phyloP scores from a whole-genome alignment of 2,888 invertebrate genomes.

The Criorhina ranunculi region DNA sequence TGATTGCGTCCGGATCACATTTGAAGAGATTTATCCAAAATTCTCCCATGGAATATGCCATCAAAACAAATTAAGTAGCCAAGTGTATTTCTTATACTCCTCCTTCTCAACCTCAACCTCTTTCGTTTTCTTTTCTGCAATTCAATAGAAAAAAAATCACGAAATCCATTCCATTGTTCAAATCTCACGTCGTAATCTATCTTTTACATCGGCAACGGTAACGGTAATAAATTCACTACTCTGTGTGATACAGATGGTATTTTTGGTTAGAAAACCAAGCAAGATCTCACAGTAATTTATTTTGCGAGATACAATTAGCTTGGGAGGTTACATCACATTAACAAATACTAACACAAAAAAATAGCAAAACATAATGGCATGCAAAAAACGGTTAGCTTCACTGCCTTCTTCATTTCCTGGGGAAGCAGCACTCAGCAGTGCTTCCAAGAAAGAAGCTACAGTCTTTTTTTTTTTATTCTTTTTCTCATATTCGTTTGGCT shows the following conservation, averaged over 20 bases:
- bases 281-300: conserved; percentile 64
- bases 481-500: neutral
- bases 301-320: conserved; percentile 58
- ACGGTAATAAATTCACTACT: conserved; percentile 54
- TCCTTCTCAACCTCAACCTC: conserved; percentile 1
- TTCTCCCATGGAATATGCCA: conserved; percentile 67
- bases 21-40: conserved; percentile 60
- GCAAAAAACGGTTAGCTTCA: conserved; percentile 47
- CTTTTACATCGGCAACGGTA: conserved; percentile 30
- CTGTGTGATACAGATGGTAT: conserved; percentile 35
- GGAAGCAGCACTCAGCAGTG: conserved; percentile 52
- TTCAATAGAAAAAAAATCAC: neutral
- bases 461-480: conserved; percentile 14
- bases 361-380: conserved; percentile 30
- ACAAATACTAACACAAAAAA: conserved; percentile 23
- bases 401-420: conserved; percentile 46
- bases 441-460: conserved; percentile 48
- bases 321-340: conserved; percentile 55
- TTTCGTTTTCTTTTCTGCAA: no score
- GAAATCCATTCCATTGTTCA: conserved; percentile 61
- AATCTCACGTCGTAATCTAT: conserved; percentile 59
- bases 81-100: conserved; percentile 32
- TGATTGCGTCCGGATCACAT: conserved; percentile 68
- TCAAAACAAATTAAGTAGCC: conserved; percentile 55
- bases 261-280: conserved; percentile 31